These are phyloP conservation scores for Fistularia commersonii DNA, from an alignment of 2,797 vertebrate species.

Conservation along the genomic window DNA sequence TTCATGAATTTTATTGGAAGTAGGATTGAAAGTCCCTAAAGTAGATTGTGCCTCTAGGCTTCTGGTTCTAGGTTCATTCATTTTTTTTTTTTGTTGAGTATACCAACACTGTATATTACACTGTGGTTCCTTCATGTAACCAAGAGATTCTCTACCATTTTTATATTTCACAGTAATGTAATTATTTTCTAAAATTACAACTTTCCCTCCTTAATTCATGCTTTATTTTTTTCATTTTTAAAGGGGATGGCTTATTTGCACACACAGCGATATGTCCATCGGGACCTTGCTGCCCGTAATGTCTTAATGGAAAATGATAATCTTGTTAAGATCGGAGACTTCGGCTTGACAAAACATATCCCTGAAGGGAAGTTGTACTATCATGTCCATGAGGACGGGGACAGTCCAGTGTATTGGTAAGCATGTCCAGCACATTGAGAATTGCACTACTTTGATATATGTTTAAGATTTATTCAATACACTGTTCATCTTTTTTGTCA, in stretches of 20 bases:
- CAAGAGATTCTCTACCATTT: constrained; percentile 1
- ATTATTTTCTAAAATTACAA: not conserved
- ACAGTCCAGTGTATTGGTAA: constrained; percentile 93
- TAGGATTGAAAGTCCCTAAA: not conserved
- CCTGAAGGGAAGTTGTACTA: constrained; percentile 89
- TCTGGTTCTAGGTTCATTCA: too few species aligned
- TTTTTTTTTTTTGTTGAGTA: too few species aligned
- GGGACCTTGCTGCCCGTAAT: constrained; percentile 90
- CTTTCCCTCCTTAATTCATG: too few species aligned
- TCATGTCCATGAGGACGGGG: constrained; percentile 84
- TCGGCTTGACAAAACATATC: constrained; percentile 89
- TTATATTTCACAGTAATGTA: not conserved
- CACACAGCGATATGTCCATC: constrained; percentile 83
- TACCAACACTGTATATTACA: not conserved
- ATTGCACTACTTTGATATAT: too few species aligned
- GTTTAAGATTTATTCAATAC: too few species aligned
- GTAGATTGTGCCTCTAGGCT: constrained; percentile 1
- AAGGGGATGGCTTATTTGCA: constrained; percentile 96
- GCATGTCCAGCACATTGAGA: constrained; percentile 14
- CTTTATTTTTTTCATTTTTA: constrained; percentile 1
- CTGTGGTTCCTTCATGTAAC: not conserved
- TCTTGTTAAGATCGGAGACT: constrained; percentile 92
- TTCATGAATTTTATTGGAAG: not conserved
- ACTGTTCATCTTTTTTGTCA: too few species aligned
- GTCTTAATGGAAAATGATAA: constrained; percentile 86